Evolutionary conservation across 2,888 invertebrate species (phyloP), one percentile per base, ranked within the genome.

Genomic region (Heteromyza rotundicornis): DNA sequence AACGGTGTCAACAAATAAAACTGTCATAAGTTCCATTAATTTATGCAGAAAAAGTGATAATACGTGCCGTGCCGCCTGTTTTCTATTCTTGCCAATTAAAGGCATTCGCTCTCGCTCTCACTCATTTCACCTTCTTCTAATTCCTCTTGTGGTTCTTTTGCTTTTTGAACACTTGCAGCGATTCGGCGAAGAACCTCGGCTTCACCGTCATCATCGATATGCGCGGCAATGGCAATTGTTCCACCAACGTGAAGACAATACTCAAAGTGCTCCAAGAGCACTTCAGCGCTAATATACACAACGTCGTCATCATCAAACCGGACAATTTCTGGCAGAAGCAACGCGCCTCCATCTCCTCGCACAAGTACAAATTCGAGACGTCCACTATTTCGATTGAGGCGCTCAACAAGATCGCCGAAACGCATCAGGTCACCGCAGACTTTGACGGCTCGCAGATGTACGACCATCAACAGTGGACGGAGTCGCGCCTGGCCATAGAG

Each of bases 281-380:
- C 85, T 98, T 97, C 84, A 91, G 95, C 76, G 92, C 95, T 74
- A 89, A 89, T 69, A 93, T 98, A 80, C 93, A 96, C 85, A 92
- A 92, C 84, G 97, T 96, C 73, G 94, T 95, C 81, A 96, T 99
- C 82, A 96, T 98, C 75, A 98, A 98, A 86, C 97, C 98, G 71
- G 98, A 99, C 81, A 98, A 97, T 84, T 98, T 99, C 87, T 98
- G 98, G 98, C 98, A 98, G 85, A 98, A 98, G 85, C 98, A 98
- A 85, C 91, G 97, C 81, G 96, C 97, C 74, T 96, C 95, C 70
- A 89, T 98, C 80, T 96, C 96, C 79, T 95, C 95, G 85, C 94
- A 96, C 84, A 98, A 98, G 87, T 98, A 97, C 87, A 97, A 96
- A 86, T 98, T 98, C 86, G 98, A 98, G 93, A 97, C 98, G 76